phyloP scores from a whole-genome alignment of 2,797 vertebrate species.

The Pelodytes ibericus region DNA sequence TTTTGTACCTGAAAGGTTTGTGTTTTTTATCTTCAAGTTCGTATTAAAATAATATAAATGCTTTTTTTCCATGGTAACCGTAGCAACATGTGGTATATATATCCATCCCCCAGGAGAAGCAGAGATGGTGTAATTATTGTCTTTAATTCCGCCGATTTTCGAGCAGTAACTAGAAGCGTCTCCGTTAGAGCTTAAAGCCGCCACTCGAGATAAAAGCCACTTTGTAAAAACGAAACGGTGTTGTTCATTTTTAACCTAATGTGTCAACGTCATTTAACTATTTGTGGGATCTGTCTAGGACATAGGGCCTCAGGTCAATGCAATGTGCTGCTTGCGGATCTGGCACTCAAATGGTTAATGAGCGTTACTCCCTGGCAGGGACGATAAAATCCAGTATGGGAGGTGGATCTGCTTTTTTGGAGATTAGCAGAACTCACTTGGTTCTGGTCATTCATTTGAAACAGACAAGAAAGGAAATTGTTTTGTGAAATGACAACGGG shows the following conservation, averaged over 20 bases:
- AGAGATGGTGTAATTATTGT: slow-evolving; percentile 21
- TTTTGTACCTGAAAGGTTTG: neutral
- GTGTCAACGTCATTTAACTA: neutral
- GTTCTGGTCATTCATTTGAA: too few species aligned
- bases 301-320: too few species aligned
- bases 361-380: too few species aligned
- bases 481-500: too few species aligned
- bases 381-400: too few species aligned
- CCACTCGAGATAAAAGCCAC: slow-evolving; percentile 16
- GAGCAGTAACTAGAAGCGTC: slow-evolving; percentile 9
- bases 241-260: neutral
- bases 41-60: neutral
- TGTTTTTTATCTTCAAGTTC: neutral
- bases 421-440: too few species aligned
- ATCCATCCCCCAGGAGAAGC: neutral
- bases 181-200: slow-evolving; percentile 4
- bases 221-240: slow-evolving; percentile 12
- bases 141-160: slow-evolving; percentile 8
- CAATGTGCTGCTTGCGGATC: neutral
- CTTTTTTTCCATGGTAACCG: slow-evolving; percentile 4
- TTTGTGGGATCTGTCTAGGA: neutral
- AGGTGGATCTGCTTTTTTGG: too few species aligned
- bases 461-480: too few species aligned
- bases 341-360: neutral
- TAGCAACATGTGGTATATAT: neutral